phyloP scores from a whole-genome alignment of 2,113 vertebrate species.

The Cyprinodon brontotheroides region DNA sequence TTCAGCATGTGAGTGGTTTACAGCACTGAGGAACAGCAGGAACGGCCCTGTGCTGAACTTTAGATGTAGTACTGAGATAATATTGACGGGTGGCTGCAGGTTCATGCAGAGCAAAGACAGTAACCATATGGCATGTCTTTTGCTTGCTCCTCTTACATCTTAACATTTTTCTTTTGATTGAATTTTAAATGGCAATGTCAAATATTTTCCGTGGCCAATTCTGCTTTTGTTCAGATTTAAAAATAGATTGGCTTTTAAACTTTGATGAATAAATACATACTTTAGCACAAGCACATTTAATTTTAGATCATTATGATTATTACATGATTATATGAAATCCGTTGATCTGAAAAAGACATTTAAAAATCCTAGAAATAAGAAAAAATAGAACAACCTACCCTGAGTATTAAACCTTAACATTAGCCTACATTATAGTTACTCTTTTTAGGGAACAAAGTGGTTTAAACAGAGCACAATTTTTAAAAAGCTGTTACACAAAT shows the following conservation, averaged over 20 bases:
- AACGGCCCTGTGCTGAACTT: neutral
- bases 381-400: neutral
- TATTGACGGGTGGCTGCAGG: neutral
- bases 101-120: neutral
- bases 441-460: too few relatives aligned
- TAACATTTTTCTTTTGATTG: neutral
- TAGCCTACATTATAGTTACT: neutral
- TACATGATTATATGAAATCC: neutral
- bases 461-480: too few relatives aligned
- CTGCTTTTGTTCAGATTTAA: neutral
- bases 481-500: too few relatives aligned
- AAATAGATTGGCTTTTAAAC: neutral
- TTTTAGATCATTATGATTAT: neutral
- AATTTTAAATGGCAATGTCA: neutral
- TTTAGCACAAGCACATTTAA: neutral
- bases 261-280: neutral
- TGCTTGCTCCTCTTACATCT: neutral
- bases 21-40: neutral
- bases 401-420: neutral
- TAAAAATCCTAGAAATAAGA: too few relatives aligned
- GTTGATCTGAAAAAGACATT: too few relatives aligned
- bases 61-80: slow-evolving; percentile 17
- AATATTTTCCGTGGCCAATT: neutral
- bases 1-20: neutral
- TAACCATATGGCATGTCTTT: neutral